These are phyloP conservation scores for Aphaenogaster floridana DNA, from an alignment of 1,140 invertebrate genomes.

Conservation along the genomic window DNA sequence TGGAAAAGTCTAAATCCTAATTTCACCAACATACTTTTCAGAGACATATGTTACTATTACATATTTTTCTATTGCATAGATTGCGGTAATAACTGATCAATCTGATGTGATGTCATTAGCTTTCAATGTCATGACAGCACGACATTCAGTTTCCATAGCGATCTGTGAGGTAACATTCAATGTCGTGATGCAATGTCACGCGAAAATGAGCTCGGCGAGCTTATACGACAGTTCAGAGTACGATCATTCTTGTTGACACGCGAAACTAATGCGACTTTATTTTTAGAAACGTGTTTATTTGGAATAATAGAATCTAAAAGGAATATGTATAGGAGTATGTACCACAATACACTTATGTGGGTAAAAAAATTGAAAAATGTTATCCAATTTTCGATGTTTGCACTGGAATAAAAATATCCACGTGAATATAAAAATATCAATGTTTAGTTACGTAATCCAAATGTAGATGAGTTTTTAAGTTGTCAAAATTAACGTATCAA, in stretches of 20 bases:
- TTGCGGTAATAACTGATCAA: neutral
- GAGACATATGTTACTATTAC: neutral
- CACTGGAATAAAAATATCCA: slow-evolving; percentile 19
- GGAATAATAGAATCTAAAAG: neutral
- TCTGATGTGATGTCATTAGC: neutral
- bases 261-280: slow-evolving; percentile 53
- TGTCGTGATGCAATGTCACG: slow-evolving; percentile 50
- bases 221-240: neutral
- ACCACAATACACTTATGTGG: neutral
- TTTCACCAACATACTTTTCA: neutral
- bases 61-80: neutral
- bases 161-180: slow-evolving; percentile 37
- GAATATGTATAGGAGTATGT: neutral
- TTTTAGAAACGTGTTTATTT: slow-evolving; percentile 42
- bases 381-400: slow-evolving; percentile 3
- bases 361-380: neutral
- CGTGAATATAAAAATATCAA: too few species aligned
- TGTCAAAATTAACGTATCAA: neutral
- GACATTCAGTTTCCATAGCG: slow-evolving; percentile 52
- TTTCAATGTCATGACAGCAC: slow-evolving; percentile 40
- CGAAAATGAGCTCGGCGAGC: slow-evolving; percentile 25
- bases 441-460: neutral
- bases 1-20: neutral
- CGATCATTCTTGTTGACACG: neutral
- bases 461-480: neutral